Conservation (phyloP, 2,888 invertebrate genomes). For the Synergus laeviventris region DNA sequence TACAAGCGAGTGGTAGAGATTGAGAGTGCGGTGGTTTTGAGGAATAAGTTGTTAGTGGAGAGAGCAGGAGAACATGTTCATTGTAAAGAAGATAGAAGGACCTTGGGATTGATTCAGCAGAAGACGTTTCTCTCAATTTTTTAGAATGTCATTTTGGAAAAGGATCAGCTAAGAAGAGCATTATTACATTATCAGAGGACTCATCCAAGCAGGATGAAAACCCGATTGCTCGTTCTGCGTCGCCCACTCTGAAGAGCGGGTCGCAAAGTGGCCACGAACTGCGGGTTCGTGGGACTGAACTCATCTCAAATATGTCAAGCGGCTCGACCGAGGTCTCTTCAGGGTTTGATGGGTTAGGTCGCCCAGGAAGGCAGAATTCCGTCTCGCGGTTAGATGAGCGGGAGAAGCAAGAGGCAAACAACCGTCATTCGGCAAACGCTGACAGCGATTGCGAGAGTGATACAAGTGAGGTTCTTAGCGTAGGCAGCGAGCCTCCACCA, state of each 20-base stretch:
- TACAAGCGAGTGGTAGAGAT: neutral
- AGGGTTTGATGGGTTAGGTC: conserved; percentile 55
- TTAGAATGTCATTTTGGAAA: conserved; percentile 22
- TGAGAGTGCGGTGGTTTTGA: neutral
- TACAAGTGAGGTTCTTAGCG: conserved; percentile 88
- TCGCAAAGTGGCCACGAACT: conserved; percentile 48
- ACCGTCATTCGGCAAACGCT: conserved; percentile 49
- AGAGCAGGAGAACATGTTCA: neutral
- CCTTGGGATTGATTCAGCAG: neutral
- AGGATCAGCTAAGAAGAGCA: conserved; percentile 7
- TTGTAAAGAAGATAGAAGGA: neutral
- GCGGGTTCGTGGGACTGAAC: conserved; percentile 34
- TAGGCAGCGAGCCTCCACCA: conserved; percentile 84
- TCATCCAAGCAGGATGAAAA: conserved; percentile 54
- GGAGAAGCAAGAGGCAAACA: conserved; percentile 51
- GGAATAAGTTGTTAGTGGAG: neutral
- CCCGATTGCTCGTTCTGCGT: conserved; percentile 53
- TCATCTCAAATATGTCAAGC: conserved; percentile 58
- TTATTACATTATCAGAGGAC: neutral
- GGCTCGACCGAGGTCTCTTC: conserved; percentile 58
- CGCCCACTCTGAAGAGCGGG: conserved; percentile 48
- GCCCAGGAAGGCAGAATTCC: conserved; percentile 52
- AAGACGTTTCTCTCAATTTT: neutral
- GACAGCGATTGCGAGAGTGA: conserved; percentile 73
- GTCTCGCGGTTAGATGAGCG: conserved; percentile 55